Evolutionary conservation across 2,797 vertebrate species (phyloP).

Genomic region (Heterohyrax brucei): DNA sequence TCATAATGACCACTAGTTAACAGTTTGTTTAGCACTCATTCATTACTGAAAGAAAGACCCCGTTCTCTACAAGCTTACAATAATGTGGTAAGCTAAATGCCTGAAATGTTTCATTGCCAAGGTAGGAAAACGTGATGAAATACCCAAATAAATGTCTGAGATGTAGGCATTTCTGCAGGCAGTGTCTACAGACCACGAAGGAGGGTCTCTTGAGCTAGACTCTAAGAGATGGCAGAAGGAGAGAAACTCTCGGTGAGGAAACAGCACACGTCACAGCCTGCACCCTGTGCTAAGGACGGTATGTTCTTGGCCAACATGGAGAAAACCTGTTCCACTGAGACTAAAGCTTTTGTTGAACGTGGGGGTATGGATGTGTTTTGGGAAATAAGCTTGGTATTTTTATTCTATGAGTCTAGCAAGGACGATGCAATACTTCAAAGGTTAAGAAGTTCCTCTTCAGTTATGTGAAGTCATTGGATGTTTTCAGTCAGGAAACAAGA

Average conservation of each 20-base stretch:
- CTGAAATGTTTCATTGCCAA: constrained; percentile 15
- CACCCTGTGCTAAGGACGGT: background rate
- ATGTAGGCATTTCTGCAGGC: background rate
- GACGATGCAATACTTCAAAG: background rate
- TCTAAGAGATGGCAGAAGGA: background rate
- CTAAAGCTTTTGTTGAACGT: background rate
- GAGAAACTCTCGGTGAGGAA: background rate
- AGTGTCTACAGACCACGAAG: background rate
- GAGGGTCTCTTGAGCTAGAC: background rate
- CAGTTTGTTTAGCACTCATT: background rate
- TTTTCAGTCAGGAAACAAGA: constrained; percentile 49
- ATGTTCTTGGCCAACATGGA: background rate
- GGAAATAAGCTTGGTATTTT: background rate
- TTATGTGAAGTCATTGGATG: background rate
- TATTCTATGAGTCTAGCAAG: background rate
- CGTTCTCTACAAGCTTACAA: background rate
- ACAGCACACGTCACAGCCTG: background rate
- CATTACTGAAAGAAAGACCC: background rate
- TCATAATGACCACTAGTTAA: background rate
- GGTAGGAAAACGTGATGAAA: background rate
- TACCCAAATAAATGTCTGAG: background rate
- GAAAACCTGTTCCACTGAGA: background rate
- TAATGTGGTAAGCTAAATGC: background rate
- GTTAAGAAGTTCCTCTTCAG: constrained; percentile 6
- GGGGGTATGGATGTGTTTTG: background rate